These are phyloP conservation scores for Motacilla tschutschensis DNA, from an alignment of 2,113 vertebrate genomes.

Conservation along the genomic window DNA sequence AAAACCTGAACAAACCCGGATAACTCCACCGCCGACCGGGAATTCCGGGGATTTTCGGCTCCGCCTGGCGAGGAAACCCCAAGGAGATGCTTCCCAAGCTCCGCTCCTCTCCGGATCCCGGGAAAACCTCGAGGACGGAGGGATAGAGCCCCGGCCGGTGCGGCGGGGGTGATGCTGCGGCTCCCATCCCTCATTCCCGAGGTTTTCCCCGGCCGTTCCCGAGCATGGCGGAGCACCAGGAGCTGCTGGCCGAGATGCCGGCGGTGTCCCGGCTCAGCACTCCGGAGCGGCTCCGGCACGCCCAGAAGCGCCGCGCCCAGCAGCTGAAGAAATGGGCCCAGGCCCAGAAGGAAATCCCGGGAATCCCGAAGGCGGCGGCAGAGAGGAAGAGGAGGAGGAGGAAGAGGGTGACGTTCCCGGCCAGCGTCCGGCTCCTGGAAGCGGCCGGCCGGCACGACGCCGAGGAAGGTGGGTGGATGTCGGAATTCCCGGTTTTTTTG, in stretches of 20 bases:
- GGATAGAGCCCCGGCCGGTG: too few species aligned
- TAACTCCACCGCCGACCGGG: too few species aligned
- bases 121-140: too few species aligned
- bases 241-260: constrained; percentile 89
- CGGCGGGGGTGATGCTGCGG: constrained; percentile 8
- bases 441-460: constrained; percentile 85
- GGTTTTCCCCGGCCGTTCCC: not conserved
- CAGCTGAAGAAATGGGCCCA: constrained; percentile 90
- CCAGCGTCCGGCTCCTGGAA: constrained; percentile 78
- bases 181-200: too few species aligned
- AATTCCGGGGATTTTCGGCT: too few species aligned
- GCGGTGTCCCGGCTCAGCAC: constrained; percentile 78
- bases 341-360: constrained; percentile 79
- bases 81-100: too few species aligned
- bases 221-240: constrained; percentile 83
- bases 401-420: constrained; percentile 75
- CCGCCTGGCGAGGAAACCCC: too few species aligned
- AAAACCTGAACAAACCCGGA: too few species aligned
- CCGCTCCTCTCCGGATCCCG: too few species aligned
- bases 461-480: constrained; percentile 77
- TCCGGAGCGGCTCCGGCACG: constrained; percentile 85
- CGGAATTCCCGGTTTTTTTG: not conserved
- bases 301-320: constrained; percentile 85
- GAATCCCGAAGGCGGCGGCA: constrained; percentile 12
- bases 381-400: not conserved